These are phyloP conservation scores for Drymodes brunneopygia DNA, from an alignment of 2,113 vertebrate species.

Conservation along the genomic window DNA sequence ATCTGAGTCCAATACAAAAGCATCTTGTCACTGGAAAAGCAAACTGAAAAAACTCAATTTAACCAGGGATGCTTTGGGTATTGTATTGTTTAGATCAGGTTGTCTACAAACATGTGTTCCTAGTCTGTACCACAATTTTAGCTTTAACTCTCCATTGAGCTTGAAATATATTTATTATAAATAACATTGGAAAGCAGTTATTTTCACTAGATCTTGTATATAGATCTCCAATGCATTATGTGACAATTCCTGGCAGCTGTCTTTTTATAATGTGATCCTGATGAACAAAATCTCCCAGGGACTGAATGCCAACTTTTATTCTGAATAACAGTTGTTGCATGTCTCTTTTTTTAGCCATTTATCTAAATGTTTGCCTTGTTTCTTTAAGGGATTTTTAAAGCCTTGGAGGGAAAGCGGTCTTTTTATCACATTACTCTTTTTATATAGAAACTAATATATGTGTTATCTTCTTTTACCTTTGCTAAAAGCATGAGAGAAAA, in stretches of 20 bases:
- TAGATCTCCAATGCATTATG: not conserved
- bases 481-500: not conserved
- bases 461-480: not conserved
- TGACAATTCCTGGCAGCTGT: not conserved
- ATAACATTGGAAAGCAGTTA: not conserved
- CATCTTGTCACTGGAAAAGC: not conserved
- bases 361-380: not conserved
- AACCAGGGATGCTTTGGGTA: not conserved
- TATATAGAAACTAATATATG: not conserved
- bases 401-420: not conserved
- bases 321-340: not conserved
- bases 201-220: not conserved
- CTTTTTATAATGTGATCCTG: not conserved
- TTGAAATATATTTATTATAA: not conserved
- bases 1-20: not conserved
- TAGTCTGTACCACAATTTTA: not conserved
- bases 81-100: not conserved
- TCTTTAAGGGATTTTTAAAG: not conserved
- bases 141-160: not conserved
- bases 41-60: not conserved
- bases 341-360: not conserved
- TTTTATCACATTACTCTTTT: not conserved
- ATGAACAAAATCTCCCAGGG: not conserved
- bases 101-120: not conserved
- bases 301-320: not conserved